A percentile compares a stretch with the other conserved stretches of the same genome.
Conservation (phyloP, 2,113 vertebrate species). For the Archilochus colubris region DNA sequence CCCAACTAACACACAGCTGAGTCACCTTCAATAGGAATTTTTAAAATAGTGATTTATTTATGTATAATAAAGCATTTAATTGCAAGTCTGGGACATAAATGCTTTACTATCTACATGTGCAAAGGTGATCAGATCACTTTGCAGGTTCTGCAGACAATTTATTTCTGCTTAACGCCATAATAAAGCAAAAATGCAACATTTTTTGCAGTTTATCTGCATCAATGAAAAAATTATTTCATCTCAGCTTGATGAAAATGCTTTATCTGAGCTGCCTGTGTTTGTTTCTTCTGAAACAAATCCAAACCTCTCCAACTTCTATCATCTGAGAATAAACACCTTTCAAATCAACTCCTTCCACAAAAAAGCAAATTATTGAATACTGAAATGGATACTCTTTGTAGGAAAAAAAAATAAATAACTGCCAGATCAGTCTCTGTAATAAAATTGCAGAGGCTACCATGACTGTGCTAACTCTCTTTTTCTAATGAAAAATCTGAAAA, state of each 20-base stretch:
- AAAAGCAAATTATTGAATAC: neutral
- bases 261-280: neutral
- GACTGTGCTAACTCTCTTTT: neutral
- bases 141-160: neutral
- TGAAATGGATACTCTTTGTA: neutral
- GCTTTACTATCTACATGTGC: too few relatives aligned
- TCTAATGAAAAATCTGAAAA: neutral
- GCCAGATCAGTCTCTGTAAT: neutral
- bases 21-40: neutral
- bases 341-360: neutral
- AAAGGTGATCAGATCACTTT: neutral
- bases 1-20: too few relatives aligned
- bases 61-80: neutral
- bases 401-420: neutral
- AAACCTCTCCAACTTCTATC: accelerated
- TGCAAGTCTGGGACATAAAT: neutral
- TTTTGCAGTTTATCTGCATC: neutral
- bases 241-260: neutral
- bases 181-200: accelerated
- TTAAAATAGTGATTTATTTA: neutral
- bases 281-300: neutral
- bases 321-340: neutral
- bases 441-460: neutral
- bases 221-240: neutral
- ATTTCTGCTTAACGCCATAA: neutral